phyloP scores from a whole-genome alignment of 2,797 vertebrate species.

The Hyperoplus immaculatus region DNA sequence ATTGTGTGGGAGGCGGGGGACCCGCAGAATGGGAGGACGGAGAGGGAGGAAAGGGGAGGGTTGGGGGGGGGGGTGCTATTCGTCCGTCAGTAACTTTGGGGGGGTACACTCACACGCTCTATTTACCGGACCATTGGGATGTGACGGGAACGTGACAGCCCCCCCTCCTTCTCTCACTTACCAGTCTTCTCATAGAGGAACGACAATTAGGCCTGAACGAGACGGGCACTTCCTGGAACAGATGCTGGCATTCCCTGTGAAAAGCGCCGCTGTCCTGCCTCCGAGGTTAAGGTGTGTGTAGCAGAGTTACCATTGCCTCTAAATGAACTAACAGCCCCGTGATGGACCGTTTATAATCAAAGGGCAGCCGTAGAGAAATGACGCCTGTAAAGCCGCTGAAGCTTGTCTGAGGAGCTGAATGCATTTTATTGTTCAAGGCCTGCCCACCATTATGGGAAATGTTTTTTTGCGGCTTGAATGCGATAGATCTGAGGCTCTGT shows the following conservation, averaged over 20 bases:
- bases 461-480: slow-evolving; percentile 48
- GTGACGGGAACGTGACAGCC: slow-evolving; percentile 84
- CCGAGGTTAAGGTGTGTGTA: slow-evolving; percentile 78
- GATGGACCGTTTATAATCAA: slow-evolving; percentile 77
- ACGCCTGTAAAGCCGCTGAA: slow-evolving; percentile 61
- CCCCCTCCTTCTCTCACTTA: slow-evolving; percentile 80
- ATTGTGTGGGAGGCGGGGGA: slow-evolving; percentile 69
- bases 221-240: slow-evolving; percentile 82
- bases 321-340: slow-evolving; percentile 74
- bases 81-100: slow-evolving; percentile 74
- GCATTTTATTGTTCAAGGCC: slow-evolving; percentile 71
- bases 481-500: slow-evolving; percentile 35
- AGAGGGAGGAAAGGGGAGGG: slow-evolving; percentile 70
- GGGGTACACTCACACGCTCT: slow-evolving; percentile 85
- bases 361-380: slow-evolving; percentile 72
- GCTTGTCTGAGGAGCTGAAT: slow-evolving; percentile 74
- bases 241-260: slow-evolving; percentile 79
- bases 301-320: slow-evolving; percentile 67
- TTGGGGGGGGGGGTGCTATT: slow-evolving; percentile 71
- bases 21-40: slow-evolving; percentile 69
- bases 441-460: slow-evolving; percentile 55
- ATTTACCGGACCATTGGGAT: slow-evolving; percentile 86
- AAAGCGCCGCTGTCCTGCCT: slow-evolving; percentile 71
- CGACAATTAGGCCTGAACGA: slow-evolving; percentile 82
- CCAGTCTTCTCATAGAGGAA: slow-evolving; percentile 79